Base-by-base conservation (phyloP, 2,797 vertebrate species). In the Chaunax sp. region DNA sequence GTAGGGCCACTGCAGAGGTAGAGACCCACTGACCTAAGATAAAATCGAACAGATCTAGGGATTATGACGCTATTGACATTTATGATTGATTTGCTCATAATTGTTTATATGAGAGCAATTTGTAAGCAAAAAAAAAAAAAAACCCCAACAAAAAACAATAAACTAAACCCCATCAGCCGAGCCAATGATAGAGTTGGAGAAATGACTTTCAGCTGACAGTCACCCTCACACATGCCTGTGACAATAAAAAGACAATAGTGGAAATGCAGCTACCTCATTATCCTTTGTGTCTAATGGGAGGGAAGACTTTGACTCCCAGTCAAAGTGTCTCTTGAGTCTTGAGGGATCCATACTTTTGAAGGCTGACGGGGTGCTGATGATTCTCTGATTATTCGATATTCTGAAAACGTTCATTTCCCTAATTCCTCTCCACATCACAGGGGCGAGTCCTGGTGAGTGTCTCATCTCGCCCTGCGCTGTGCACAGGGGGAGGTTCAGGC, bases 311-410 rank as follows among this genome's bases (percentile, higher is more conserved):
- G 92, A 92, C 92, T 93, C 89, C 84, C 85, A 93, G 91, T 92
- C 92, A 93, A 93, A 92, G 91, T 90, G 91, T 92, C 91, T 93
- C 92, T 89, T 57, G 90, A 92, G 92, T 91, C 91, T 92, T 76
- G 84, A 88, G 87, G 87, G 92, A 92, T 92, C 91, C 85, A 85
- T 89, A 91, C 90, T 91, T 91, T 91, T 93, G 91, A 92, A 92
- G 92, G 90, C 91, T 91, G 92, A 91, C 90, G 89, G 90, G 89
- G 89, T 89, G 92, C 90, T 91, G 90, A 92, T 93, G 91, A 92
- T 91, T 90, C 92, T 93, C 88, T 93, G 92, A 93, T 93, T 92
- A 93, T 93, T 92, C 91, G 90, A 93, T 92, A 92, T 92, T 92
- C 91, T 90, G 88, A 92, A 93, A 93, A 92, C 90, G 90, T 93